A percentile compares a stretch with the other conserved stretches of the same genome.
These are phyloP conservation scores for Limnephilus marmoratus DNA, from an alignment of 2,888 invertebrate genomes.

Conservation along the genomic window DNA sequence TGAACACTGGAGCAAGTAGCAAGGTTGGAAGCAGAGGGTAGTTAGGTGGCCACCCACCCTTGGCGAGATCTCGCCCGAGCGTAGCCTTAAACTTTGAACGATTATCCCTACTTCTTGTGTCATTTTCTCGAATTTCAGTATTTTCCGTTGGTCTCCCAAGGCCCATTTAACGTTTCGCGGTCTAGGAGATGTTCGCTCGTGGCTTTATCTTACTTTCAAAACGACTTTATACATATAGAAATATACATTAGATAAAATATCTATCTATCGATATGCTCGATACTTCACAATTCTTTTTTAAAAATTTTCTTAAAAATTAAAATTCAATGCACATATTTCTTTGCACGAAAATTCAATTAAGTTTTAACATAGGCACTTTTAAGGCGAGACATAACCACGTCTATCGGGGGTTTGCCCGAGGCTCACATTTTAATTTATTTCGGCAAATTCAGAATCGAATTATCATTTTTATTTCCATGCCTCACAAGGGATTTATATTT, in stretches of 20 bases:
- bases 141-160: neutral
- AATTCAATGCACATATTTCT: no score
- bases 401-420: no score
- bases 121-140: constrained; percentile 12
- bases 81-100: constrained; percentile 6
- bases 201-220: neutral
- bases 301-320: neutral
- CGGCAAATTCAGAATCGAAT: no score
- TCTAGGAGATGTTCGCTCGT: neutral
- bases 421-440: no score
- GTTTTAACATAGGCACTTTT: neutral
- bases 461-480: no score
- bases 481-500: no score
- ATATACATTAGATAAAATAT: neutral
- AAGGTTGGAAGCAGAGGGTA: neutral
- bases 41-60: neutral
- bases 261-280: neutral
- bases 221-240: neutral
- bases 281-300: neutral
- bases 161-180: neutral
- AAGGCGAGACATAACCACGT: no score
- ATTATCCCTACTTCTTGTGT: neutral
- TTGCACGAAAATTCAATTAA: neutral
- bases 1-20: neutral
- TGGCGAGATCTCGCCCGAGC: neutral